Evolutionary conservation across 2,888 invertebrate species (phyloP), one percentile per base, ranked within the genome.

Genomic region (Brachypalpus laphriformis): DNA sequence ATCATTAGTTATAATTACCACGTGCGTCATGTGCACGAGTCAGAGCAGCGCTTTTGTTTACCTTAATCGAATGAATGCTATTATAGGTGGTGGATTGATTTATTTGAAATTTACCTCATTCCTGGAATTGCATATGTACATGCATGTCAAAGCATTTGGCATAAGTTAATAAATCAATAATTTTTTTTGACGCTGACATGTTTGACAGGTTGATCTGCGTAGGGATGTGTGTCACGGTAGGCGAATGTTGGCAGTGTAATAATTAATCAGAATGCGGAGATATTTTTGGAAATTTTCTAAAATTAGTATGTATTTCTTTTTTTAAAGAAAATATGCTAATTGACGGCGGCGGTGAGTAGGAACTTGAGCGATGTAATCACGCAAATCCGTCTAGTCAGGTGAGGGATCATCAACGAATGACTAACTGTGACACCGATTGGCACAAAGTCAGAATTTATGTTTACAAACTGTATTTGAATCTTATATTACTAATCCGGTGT

Each of bases 11-110:
- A 66, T 57, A 65, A 66, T 66, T 66, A 75, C 66, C 65, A 56
- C 16, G 42, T 57, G 65, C 75, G 75, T 75, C 75, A 65, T 65
- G 45, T 56, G 54, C 65, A 57, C 75, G 75, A 57, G 74, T 65
- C 34, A 31, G 5, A 31, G 22, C 20, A 31, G 49, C 34, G 40
- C n/a, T 45, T 56, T 56, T 70, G 71, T 71, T 71, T 71, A 71
- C 45, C 18, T 34, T 54, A 57, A 45, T 31, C n/a, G 28, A 14
- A 20, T 45, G n/a, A n/a, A n/a, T 31, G 34, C 11, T 25, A 5
- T 45, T 22, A n/a, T 28, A 8, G 40, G 16, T 22, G 40, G 34
- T 20, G 9, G 34, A 37, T 59, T 57, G 49, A 37, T 71, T 59
- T 37, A 49, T 28, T 49, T 47, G 4, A 57, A 47, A 45, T 42